Evolutionary conservation across 2,888 invertebrate genomes (phyloP), one percentile per base, ranked within the genome.

Genomic region (Phanerotoma sp.): DNA sequence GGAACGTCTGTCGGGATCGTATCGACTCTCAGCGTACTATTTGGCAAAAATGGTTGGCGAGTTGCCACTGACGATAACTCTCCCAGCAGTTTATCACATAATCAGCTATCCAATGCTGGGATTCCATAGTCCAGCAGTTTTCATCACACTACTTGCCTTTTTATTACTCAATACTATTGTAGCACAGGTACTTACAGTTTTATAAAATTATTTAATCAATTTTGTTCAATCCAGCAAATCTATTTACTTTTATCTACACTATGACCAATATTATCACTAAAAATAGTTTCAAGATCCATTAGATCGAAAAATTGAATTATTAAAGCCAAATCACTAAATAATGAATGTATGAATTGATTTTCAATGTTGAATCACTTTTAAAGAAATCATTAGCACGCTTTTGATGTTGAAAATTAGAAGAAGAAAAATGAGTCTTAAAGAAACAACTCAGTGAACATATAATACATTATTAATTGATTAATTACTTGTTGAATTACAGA

Each of bases 31-130:
- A 7, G 88, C 91, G 32, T 91, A 90, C 73, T 91, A 89, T 77
- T 75, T 89, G 71, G 89, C 91, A 57, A 90, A 91, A 78, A 89
- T 89, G 87, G 83, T 87, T 58, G 89, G 89, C 54, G 91, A 91
- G 75, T 74, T 89, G 67, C 90, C 90, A 7, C 75, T 90, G 62
- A 86, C 87, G 38, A 82, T 90, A 66, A 85, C 88, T 33, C 78
- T 89, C 68, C 90, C 90, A 55, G 85, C 88, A 38, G 83, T 88
- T 68, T 89, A 88, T 79, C 86, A 88, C 74, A 79, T 86, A 67
- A 87, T 90, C 66, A 86, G 87, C 61, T 91, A 90, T 78, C 87
- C 88, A 64, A 85, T 90, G 84, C 79, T 89, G 73, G 89, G 85
- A 60, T 81, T 84, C 70, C 82, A 83, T 67, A 82, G 84, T 68